Evolutionary conservation across 2,888 invertebrate species (phyloP).

Genomic region (Amphiduros pacificus): DNA sequence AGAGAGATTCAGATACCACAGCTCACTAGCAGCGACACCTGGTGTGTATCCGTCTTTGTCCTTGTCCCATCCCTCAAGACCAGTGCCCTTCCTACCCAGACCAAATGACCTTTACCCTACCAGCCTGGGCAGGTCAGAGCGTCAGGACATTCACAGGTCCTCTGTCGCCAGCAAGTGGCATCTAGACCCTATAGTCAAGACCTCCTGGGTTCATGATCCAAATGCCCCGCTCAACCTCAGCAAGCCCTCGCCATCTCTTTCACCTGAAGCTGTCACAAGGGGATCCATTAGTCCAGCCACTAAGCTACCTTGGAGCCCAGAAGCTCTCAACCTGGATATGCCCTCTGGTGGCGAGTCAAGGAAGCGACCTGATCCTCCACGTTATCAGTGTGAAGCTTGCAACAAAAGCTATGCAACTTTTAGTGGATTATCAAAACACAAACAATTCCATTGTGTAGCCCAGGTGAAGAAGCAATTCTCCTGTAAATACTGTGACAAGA

Average conservation of each 20-base stretch:
- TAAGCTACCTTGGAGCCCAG: neutral
- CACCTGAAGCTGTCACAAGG: too few species aligned
- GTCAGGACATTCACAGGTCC: neutral
- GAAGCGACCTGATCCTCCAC: neutral
- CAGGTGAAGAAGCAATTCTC: constrained; percentile 85
- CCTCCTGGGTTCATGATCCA: neutral
- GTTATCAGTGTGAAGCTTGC: constrained; percentile 76
- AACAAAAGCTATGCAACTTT: constrained; percentile 94
- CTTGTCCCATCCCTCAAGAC: neutral
- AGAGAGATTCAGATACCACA: constrained; percentile 3
- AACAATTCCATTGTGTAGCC: constrained; percentile 91
- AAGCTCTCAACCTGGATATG: neutral
- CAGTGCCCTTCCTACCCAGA: neutral
- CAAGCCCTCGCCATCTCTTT: too few species aligned
- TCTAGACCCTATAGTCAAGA: neutral
- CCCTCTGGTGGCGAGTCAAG: neutral
- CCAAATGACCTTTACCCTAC: neutral
- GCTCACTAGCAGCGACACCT: too few species aligned
- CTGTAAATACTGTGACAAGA: constrained; percentile 95
- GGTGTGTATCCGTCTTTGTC: neutral
- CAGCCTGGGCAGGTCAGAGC: neutral
- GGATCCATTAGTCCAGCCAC: too few species aligned
- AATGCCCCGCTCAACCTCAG: neutral
- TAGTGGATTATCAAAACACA: constrained; percentile 91
- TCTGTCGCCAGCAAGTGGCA: neutral